Base-by-base conservation (phyloP, 2,797 vertebrate genomes). In the Sebastes trivittatus region DNA sequence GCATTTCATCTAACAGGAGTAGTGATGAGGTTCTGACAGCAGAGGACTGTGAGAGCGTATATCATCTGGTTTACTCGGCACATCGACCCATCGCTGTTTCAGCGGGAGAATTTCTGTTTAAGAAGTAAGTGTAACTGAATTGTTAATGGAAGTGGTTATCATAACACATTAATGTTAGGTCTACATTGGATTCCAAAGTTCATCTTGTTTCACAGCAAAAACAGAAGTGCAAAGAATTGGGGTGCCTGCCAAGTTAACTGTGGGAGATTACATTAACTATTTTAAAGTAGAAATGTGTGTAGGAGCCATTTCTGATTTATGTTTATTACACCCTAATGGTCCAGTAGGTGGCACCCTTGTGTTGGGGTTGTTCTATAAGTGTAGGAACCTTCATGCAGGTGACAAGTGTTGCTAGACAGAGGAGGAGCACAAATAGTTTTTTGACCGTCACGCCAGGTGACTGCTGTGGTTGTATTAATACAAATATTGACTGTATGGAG, bases 41-140 rank as follows among this genome's bases (percentile, higher is more conserved):
- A 71, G 98, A 99, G 95, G 98, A 99, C 94, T 99, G 98, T 95
- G 98, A 99, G 95, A 99, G 98, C 69, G 97, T 99, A 9, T 99
- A 99, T 93, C 98, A 99, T 89, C 95, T 99, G 90, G 98, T 99
- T 87, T 99, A 99, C 94, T 99, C 98, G 1, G 98, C 98, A 90
- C 97, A 99, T 89, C 96, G 98, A 69, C 98, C 98, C 60, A 97
- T 99, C 34, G 98, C 98, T 67, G 95, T 99, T 84, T 97, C 98
- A 4, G 97, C 98, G 52, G 98, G 98, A 88, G 98, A 99, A 89
- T 99, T 99, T 94, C 97, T 99, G 16, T 99, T 97, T 85, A 98
- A 97, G 95, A 99, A 99, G 98, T 99, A 96, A 96, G 97, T 82
- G 36, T 67, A 38, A 5, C 23, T 27, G 16, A 55, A 55, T 52